Percentiles rank a stretch among this genome's conserved stretches.
Conservation (phyloP, 2,113 vertebrate species). For the Elachura formosa region DNA sequence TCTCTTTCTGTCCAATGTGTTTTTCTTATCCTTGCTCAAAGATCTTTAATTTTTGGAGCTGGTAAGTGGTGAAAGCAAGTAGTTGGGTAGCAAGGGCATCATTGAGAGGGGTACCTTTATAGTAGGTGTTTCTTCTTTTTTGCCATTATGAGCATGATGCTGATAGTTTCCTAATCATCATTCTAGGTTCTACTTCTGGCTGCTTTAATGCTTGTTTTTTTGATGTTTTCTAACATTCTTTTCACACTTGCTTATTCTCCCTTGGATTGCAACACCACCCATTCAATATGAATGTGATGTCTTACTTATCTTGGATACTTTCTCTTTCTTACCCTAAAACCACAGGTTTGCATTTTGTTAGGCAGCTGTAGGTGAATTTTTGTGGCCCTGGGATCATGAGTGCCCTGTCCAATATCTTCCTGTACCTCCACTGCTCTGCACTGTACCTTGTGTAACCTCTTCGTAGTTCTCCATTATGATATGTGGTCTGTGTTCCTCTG, state of each 20-base stretch:
- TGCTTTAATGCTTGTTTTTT: background rate
- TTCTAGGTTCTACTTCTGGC: background rate
- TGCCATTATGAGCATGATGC: background rate
- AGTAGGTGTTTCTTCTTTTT: background rate
- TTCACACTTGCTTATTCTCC: background rate
- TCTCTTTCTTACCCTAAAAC: background rate
- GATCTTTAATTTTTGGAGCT: background rate
- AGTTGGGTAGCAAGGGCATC: background rate
- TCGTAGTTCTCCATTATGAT: fast-evolving
- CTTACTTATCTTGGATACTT: background rate
- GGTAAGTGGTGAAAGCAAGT: background rate
- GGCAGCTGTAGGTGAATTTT: background rate
- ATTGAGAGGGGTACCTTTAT: background rate
- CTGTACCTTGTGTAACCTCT: background rate
- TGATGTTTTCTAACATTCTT: background rate
- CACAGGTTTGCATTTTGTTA: background rate
- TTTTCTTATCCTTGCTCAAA: background rate
- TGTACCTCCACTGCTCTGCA: background rate
- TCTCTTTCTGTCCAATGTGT: background rate
- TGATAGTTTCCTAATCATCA: background rate
- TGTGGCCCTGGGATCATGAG: background rate
- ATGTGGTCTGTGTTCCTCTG: background rate
- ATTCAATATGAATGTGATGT: background rate
- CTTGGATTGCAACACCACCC: background rate
- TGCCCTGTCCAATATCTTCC: background rate